Base-by-base conservation (phyloP, 2,797 vertebrate genomes). In the Harpagifer antarcticus region DNA sequence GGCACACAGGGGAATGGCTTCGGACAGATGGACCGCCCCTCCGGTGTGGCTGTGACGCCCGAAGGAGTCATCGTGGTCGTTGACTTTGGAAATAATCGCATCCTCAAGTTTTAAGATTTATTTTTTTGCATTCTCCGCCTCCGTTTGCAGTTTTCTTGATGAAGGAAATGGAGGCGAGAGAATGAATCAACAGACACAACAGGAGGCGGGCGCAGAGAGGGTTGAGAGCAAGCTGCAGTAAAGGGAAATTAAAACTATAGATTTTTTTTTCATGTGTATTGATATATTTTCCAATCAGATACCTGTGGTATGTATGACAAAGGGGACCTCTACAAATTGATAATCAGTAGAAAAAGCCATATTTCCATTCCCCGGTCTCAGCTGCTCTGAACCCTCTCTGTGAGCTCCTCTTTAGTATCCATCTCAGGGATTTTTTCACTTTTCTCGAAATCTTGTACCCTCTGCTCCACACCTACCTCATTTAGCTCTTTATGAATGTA, bases 81-180 rank as follows among this genome's bases (percentile, higher is more conserved):
- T 66, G 98, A 99, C 94, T 99, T 99, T 11, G 98, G 98, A 94
- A 99, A 99, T 95, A 99, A 99, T 95, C 97, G 98, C 81, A 98
- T 99, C 93, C 96, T 99, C 84, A 93, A 99, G 92, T 99, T 99
- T 94, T 99, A 91, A 95, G 11, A 20, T 50, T 52, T 8, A 3
- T 78, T 49, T 81, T 83, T 84, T 78, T 70, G 70, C 81, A 70
- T 91, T 92, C 88, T 92, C 89, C 86, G 76, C 48, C 87, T 87
- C 84, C 9, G 44, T 91, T 88, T 79, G 78, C 88, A 80, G 73
- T 82, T 83, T 81, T 68, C 67, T 74, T 2, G 49, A 76, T 78
- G 85, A 89, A 91, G 86, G 89, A 92, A 89, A 89, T 33, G 62
- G 89, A 87, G 81, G 86, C 27, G 76, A 90, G 89, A 90, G 89